These are phyloP conservation scores for Hoplias malabaricus DNA, from an alignment of 2,113 vertebrate genomes.

Conservation along the genomic window DNA sequence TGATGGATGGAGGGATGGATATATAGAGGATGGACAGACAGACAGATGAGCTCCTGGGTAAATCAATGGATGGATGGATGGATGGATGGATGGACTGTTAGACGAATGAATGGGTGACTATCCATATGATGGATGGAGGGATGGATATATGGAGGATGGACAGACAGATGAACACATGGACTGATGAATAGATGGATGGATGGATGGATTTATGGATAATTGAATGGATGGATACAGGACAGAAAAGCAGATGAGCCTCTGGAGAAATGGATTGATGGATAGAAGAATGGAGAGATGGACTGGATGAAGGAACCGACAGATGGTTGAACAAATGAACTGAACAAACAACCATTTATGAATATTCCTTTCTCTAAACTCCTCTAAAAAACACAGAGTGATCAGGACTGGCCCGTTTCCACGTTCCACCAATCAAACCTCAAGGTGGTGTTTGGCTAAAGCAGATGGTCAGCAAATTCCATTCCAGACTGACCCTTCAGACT, in stretches of 20 bases:
- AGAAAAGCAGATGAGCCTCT: no score
- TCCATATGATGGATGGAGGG: no score
- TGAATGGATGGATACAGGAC: neutral
- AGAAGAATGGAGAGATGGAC: neutral
- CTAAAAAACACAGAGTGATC: neutral
- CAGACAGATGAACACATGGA: neutral
- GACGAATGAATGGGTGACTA: neutral
- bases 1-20: neutral
- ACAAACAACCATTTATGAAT: neutral
- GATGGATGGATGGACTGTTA: neutral
- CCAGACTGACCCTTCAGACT: slow-evolving; percentile 66
- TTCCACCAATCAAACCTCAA: slow-evolving; percentile 8
- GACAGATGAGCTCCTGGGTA: neutral
- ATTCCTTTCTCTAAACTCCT: neutral
- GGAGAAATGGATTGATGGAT: neutral
- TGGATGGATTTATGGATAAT: no score
- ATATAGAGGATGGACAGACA: neutral
- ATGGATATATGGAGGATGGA: neutral
- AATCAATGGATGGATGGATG: neutral
- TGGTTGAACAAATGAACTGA: neutral
- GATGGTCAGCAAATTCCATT: slow-evolving; percentile 75
- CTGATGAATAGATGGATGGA: neutral
- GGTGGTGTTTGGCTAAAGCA: slow-evolving; percentile 39
- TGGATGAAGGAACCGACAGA: neutral
- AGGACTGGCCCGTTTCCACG: slow-evolving; percentile 20